Evolutionary conservation across 2,797 vertebrate species (phyloP).

Genomic region (Uromys caudimaculatus): DNA sequence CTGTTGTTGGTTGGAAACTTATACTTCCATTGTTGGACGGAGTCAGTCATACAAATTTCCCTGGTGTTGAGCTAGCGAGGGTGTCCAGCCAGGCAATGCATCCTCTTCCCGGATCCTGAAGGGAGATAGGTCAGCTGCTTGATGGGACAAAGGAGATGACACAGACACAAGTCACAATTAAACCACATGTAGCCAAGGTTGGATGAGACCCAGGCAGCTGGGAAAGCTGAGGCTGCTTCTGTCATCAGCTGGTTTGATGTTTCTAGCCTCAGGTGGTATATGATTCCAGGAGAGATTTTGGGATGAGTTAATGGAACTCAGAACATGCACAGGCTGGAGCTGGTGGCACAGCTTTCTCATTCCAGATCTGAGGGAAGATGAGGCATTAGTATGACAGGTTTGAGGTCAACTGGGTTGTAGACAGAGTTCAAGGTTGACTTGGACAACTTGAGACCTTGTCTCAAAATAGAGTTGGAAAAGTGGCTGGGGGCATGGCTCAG

Average conservation of each 20-base stretch:
- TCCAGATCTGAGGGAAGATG: background rate
- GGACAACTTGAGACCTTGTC: background rate
- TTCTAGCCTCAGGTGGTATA: background rate
- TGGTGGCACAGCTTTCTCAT: background rate
- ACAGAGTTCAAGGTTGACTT: background rate
- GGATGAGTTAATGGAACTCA: background rate
- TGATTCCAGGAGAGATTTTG: background rate
- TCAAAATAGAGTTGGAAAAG: background rate
- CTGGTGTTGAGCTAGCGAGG: background rate
- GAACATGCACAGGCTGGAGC: background rate
- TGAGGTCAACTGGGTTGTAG: background rate
- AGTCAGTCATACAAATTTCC: rapidly evolving
- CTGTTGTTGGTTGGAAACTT: background rate
- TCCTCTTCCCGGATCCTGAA: background rate
- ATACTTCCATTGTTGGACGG: background rate
- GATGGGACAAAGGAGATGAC: background rate
- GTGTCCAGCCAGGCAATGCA: background rate
- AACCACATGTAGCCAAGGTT: background rate
- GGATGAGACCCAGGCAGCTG: background rate
- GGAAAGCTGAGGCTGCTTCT: background rate
- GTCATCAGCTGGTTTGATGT: background rate
- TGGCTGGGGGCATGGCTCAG: background rate
- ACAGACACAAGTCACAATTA: background rate
- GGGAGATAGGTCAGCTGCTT: background rate
- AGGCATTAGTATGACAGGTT: background rate